Percentiles rank a stretch among this genome's conserved stretches.
phyloP scores from a whole-genome alignment of 2,888 invertebrate genomes.

The Eilema sororculum region DNA sequence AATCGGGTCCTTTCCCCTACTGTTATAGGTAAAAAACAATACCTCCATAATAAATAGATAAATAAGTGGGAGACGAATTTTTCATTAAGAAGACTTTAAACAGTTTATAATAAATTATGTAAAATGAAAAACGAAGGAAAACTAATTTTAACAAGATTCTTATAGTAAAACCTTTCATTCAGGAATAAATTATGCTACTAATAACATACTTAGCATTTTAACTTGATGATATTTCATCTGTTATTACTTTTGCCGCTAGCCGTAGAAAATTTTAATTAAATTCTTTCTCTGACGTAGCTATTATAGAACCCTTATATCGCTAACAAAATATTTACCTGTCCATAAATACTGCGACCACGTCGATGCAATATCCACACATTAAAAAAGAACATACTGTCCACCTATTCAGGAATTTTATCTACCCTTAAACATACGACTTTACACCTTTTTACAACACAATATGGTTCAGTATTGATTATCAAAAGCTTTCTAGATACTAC shows the following conservation, averaged over 20 bases:
- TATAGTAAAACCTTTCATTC: no score
- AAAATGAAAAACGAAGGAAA: no score
- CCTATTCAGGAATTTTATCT: slow-evolving; percentile 66
- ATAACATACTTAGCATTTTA: neutral
- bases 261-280: neutral
- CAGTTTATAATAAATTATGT: no score
- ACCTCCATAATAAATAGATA: no score
- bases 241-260: neutral
- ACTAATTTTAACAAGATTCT: no score
- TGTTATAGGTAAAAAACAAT: no score
- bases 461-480: slow-evolving; percentile 40
- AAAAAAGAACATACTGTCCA: slow-evolving; percentile 71
- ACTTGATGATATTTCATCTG: neutral
- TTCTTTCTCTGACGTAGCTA: slow-evolving; percentile 3
- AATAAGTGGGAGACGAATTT: no score
- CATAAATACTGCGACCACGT: slow-evolving; percentile 63
- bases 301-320: slow-evolving; percentile 26
- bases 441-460: slow-evolving; percentile 6
- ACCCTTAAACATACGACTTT: slow-evolving; percentile 40
- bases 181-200: neutral
- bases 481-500: slow-evolving; percentile 17
- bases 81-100: no score
- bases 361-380: slow-evolving; percentile 75
- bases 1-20: no score
- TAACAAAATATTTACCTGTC: slow-evolving; percentile 69